These are phyloP conservation scores for Eriosoma lanigerum DNA, from an alignment of 1,140 invertebrate genomes.

Conservation along the genomic window DNA sequence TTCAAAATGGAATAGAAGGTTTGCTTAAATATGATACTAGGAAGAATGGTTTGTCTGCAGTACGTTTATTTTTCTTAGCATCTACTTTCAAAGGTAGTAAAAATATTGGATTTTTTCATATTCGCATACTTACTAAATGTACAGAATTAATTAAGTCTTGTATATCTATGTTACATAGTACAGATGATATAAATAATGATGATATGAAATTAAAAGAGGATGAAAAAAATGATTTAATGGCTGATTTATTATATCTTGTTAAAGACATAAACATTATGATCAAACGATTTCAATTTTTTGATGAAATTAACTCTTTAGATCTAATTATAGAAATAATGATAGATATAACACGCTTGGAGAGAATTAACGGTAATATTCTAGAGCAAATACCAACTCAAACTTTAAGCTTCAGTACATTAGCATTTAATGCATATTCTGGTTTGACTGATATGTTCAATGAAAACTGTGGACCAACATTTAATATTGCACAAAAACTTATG, in stretches of 20 bases:
- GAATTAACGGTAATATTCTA: conserved; percentile 12
- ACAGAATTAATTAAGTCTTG: conserved; percentile 14
- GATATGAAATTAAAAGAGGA: neutral
- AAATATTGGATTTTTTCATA: conserved; percentile 47
- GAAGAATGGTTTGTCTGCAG: conserved; percentile 25
- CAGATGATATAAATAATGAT: neutral
- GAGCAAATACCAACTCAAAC: conserved; percentile 24
- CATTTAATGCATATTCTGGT: conserved; percentile 31
- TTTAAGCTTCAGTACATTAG: conserved; percentile 33
- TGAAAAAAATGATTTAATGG: conserved; percentile 22
- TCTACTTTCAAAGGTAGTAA: conserved; percentile 39
- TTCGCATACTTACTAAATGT: neutral
- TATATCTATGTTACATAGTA: neutral
- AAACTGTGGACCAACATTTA: conserved; percentile 21
- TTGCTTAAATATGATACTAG: neutral
- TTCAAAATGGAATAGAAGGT: conserved; percentile 21
- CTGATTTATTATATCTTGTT: conserved; percentile 22
- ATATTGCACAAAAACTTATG: conserved; percentile 28
- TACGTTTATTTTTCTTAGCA: conserved; percentile 38
- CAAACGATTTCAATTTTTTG: conserved; percentile 43
- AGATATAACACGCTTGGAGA: conserved; percentile 21
- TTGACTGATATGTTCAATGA: conserved; percentile 37
- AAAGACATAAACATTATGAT: conserved; percentile 27
- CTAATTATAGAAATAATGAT: conserved; percentile 31
- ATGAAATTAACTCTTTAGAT: conserved; percentile 33